Conservation (phyloP, 2,113 vertebrate species). For the Regulus satrapa region DNA sequence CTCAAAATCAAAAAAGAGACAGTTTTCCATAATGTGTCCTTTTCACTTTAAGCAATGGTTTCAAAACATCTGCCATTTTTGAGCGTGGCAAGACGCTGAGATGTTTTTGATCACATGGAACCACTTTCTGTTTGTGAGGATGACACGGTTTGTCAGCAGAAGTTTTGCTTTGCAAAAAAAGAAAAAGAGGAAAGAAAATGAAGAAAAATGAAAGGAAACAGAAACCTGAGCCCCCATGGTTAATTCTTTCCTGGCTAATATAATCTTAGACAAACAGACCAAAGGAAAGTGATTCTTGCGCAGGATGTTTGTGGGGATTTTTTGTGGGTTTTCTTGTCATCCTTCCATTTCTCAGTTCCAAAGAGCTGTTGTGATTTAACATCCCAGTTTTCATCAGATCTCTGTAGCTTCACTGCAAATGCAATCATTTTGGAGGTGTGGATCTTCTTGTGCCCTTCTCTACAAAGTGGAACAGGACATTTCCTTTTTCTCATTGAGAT, state of each 20-base stretch:
- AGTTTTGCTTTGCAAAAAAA: background rate
- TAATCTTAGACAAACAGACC: background rate
- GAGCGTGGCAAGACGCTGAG: background rate
- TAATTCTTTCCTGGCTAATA: slow-evolving; percentile 6
- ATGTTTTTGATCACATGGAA: background rate
- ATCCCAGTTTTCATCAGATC: background rate
- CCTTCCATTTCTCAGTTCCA: background rate
- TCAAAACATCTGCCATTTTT: background rate
- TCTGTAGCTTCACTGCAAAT: background rate
- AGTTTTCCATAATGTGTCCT: background rate
- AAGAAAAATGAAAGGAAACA: background rate
- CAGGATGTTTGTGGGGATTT: background rate
- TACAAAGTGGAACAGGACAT: background rate
- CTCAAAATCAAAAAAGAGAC: background rate
- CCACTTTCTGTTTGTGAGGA: background rate
- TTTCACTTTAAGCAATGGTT: background rate
- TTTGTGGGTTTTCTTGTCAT: background rate
- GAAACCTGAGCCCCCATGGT: background rate
- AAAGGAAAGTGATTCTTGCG: background rate
- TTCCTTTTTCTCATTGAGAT: background rate
- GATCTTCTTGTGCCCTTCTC: background rate
- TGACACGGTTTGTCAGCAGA: background rate
- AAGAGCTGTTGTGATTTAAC: background rate
- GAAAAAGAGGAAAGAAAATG: background rate
- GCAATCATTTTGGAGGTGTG: background rate